These are phyloP conservation scores for Tuberolachnus salignus DNA, from an alignment of 2,888 invertebrate genomes.

Conservation along the genomic window DNA sequence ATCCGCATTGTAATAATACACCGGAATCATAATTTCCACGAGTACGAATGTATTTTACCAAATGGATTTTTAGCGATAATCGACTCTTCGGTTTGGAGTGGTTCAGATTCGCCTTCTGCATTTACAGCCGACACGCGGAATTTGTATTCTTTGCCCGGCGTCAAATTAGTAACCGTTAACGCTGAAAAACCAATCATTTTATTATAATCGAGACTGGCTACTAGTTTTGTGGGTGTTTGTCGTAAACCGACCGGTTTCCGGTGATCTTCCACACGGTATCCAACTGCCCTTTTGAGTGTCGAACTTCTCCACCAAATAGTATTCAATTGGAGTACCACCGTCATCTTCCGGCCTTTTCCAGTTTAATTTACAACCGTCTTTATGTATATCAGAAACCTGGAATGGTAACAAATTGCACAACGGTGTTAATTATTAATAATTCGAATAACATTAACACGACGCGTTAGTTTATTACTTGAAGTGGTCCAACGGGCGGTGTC, in stretches of 20 bases:
- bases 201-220: not conserved
- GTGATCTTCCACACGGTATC: constrained; percentile 84
- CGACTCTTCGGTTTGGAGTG: constrained; percentile 82
- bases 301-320: constrained; percentile 94
- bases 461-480: constrained; percentile 68
- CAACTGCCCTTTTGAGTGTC: constrained; percentile 88
- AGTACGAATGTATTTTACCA: constrained; percentile 65
- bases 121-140: constrained; percentile 96
- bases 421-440: not conserved
- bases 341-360: constrained; percentile 96
- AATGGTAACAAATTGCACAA: constrained; percentile 55
- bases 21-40: not conserved
- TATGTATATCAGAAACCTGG: constrained; percentile 79
- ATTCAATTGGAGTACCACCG: constrained; percentile 92
- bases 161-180: constrained; percentile 82
- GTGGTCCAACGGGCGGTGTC: constrained; percentile 83
- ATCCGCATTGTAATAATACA: not conserved
- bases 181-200: constrained; percentile 63
- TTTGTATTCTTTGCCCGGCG: constrained; percentile 90
- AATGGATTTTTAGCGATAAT: constrained; percentile 97
- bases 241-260: constrained; percentile 74
- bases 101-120: constrained; percentile 93
- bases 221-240: not conserved
- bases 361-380: constrained; percentile 90
- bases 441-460: not conserved